Conservation (phyloP, 2,888 invertebrate species). For the Macrophya alboannulata region DNA sequence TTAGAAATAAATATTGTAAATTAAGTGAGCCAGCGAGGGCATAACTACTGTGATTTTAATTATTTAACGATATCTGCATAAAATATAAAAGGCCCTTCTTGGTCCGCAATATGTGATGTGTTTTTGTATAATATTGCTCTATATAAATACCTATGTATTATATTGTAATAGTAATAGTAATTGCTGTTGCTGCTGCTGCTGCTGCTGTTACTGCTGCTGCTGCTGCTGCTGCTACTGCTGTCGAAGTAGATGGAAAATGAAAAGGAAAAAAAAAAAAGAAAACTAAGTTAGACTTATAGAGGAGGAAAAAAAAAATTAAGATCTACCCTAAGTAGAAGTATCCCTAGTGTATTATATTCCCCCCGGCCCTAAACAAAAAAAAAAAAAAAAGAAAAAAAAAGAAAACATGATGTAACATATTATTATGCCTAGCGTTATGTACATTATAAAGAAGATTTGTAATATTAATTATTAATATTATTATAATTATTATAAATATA, state of each 20-base stretch:
- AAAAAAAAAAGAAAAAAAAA: too few species aligned
- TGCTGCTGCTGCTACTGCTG: constrained; percentile 64
- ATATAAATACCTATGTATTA: constrained; percentile 80
- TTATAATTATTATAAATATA: constrained; percentile 65
- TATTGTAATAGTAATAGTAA: constrained; percentile 66
- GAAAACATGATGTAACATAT: constrained; percentile 77
- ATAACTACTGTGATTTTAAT: constrained; percentile 81
- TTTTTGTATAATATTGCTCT: constrained; percentile 80
- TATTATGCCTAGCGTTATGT: constrained; percentile 72
- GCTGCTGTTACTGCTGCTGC: constrained; percentile 66
- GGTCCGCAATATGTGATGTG: constrained; percentile 79
- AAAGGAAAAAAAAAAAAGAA: constrained; percentile 56
- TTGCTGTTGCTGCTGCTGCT: constrained; percentile 62
- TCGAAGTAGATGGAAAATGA: constrained; percentile 67
- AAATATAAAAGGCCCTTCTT: constrained; percentile 69
- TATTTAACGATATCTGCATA: constrained; percentile 78
- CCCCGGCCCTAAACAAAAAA: constrained; percentile 52
- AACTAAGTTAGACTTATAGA: constrained; percentile 61
- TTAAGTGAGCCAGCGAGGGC: constrained; percentile 79
- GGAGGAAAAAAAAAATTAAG: constrained; percentile 63
- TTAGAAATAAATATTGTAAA: constrained; percentile 77
- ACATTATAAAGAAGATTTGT: constrained; percentile 73
- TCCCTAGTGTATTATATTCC: constrained; percentile 78
- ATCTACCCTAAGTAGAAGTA: constrained; percentile 73
- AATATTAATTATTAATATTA: constrained; percentile 71